Conservation (phyloP, 2,113 vertebrate species). For the Psephotus haematonotus region DNA sequence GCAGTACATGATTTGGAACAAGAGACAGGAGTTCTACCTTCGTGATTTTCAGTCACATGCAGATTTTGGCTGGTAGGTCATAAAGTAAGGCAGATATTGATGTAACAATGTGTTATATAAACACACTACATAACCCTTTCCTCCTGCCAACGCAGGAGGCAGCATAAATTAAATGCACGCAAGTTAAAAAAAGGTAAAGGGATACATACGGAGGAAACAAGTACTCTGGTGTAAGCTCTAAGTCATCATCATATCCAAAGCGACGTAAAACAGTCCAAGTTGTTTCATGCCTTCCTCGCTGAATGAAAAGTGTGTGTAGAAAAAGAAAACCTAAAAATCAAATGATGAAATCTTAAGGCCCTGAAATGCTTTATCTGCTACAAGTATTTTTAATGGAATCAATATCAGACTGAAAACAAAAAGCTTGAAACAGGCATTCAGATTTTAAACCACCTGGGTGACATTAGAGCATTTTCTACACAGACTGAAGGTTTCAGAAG, state of each 20-base stretch:
- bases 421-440: neutral
- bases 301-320: conserved; percentile 97
- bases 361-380: neutral
- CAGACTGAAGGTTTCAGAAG: neutral
- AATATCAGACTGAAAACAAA: neutral
- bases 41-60: neutral
- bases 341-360: neutral
- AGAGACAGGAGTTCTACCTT: neutral
- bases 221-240: conserved; percentile 95
- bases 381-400: neutral
- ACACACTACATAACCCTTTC: neutral
- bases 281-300: conserved; percentile 96
- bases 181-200: neutral
- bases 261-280: conserved; percentile 96
- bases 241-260: conserved; percentile 95
- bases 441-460: neutral
- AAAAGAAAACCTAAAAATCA: conserved; percentile 92
- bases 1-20: neutral
- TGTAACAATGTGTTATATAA: neutral
- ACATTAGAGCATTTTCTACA: neutral
- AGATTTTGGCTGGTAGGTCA: neutral
- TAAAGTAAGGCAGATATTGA: neutral
- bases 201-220: conserved; percentile 89
- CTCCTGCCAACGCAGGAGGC: neutral
- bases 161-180: neutral